Percentiles rank a stretch among this genome's conserved stretches.
Conservation (phyloP, 2,888 invertebrate species). For the Athrips mouffetella region DNA sequence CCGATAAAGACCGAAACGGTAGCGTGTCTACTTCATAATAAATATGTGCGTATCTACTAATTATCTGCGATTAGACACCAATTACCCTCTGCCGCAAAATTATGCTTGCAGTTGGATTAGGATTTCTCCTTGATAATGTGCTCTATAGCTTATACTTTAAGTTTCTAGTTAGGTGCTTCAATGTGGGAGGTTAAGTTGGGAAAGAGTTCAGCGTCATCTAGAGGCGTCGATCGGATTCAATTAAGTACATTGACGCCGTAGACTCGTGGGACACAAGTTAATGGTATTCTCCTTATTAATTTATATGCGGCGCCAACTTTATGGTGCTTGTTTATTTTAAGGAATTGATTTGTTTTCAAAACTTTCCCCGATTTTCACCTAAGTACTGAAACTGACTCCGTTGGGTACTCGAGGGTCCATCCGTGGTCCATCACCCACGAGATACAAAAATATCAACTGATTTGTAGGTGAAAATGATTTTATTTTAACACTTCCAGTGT, state of each 20-base stretch:
- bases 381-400: too few relatives aligned
- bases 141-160: conserved; percentile 7
- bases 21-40: conserved; percentile 31
- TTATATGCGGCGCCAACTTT: conserved; percentile 55
- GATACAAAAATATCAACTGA: neutral
- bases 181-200: conserved; percentile 1
- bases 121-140: conserved; percentile 5
- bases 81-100: conserved; percentile 36
- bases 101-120: conserved; percentile 13
- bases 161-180: neutral
- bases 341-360: neutral
- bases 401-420: too few relatives aligned
- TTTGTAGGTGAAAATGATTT: too few relatives aligned
- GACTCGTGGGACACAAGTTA: conserved; percentile 35
- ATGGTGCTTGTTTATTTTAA: conserved; percentile 21
- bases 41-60: conserved; percentile 43
- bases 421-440: too few relatives aligned
- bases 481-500: too few relatives aligned
- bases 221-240: conserved; percentile 39
- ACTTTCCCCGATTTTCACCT: too few relatives aligned
- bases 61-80: conserved; percentile 41
- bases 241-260: conserved; percentile 36
- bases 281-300: conserved; percentile 53
- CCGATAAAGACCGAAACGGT: conserved; percentile 30
- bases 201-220: conserved; percentile 34